Percentiles rank a stretch among this genome's conserved stretches.
These are phyloP conservation scores for Chesias legatella DNA, from an alignment of 2,888 invertebrate genomes.

Conservation along the genomic window DNA sequence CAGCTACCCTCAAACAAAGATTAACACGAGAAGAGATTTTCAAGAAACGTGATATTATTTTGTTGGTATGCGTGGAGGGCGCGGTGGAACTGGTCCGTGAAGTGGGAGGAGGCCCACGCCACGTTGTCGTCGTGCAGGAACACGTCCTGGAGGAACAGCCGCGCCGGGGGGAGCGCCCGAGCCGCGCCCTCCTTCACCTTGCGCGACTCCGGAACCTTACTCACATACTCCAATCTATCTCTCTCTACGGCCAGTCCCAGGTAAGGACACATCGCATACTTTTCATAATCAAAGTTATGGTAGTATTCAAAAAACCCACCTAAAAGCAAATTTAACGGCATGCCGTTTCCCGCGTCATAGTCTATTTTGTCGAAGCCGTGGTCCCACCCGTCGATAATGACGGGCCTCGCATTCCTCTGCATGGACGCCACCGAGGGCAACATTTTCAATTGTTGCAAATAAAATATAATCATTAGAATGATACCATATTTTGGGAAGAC, in stretches of 20 bases:
- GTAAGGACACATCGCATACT: slow-evolving; percentile 12
- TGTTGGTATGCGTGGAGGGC: neutral
- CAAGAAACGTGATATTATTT: too few relatives aligned
- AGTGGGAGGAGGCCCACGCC: neutral
- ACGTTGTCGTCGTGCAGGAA: slow-evolving; percentile 3
- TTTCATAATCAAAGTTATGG: slow-evolving; percentile 27
- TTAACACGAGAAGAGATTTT: too few relatives aligned
- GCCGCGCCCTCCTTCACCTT: too few relatives aligned
- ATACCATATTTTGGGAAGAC: slow-evolving; percentile 16
- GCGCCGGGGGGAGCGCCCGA: too few relatives aligned
- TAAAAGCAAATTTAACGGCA: slow-evolving; percentile 33
- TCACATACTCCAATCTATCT: slow-evolving; percentile 4
- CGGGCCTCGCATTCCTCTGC: slow-evolving; percentile 5
- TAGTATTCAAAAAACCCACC: slow-evolving; percentile 46
- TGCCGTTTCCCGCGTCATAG: slow-evolving; percentile 5
- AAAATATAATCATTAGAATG: slow-evolving; percentile 28
- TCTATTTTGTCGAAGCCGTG: slow-evolving; percentile 3
- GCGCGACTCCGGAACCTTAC: slow-evolving; percentile 2
- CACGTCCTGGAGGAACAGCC: slow-evolving; percentile 2
- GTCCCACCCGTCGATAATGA: slow-evolving; percentile 9
- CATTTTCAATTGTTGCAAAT: slow-evolving; percentile 28
- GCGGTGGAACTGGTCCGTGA: neutral
- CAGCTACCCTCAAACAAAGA: too few relatives aligned
- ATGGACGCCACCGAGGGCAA: slow-evolving; percentile 12
- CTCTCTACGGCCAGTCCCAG: slow-evolving; percentile 6